Evolutionary conservation across 2,888 invertebrate genomes (phyloP).

Genomic region (Clanis bilineata): DNA sequence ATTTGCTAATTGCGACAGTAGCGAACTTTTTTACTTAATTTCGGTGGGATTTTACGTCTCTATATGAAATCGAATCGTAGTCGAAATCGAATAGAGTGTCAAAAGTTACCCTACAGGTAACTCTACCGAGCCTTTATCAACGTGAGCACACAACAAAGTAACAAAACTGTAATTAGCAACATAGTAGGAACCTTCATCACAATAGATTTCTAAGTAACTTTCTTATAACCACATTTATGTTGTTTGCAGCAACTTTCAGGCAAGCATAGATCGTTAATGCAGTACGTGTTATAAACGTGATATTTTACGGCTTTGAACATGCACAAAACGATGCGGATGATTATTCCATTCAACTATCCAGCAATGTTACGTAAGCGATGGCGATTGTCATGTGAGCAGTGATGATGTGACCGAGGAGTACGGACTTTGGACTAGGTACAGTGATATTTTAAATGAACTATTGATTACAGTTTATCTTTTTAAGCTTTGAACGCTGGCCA

Average conservation of each 20-base stretch:
- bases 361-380: not conserved
- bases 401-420: not conserved
- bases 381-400: not conserved
- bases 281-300: conserved; percentile 5
- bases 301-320: conserved; percentile 4
- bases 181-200: too few species aligned
- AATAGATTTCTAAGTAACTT: not conserved
- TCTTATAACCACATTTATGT: not conserved
- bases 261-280: not conserved
- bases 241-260: not conserved
- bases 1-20: too few species aligned
- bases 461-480: too few species aligned
- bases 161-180: not conserved
- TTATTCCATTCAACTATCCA: not conserved
- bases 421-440: not conserved
- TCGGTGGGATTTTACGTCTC: too few species aligned
- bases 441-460: not conserved
- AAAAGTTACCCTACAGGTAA: too few species aligned
- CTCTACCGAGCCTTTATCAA: too few species aligned
- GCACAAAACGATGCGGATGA: not conserved
- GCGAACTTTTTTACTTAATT: too few species aligned
- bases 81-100: too few species aligned
- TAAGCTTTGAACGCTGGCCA: too few species aligned
- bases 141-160: too few species aligned
- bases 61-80: too few species aligned